Percentiles rank a stretch among this genome's conserved stretches.
These are phyloP conservation scores for Barnardius zonarius DNA, from an alignment of 2,113 vertebrate genomes.

Conservation along the genomic window DNA sequence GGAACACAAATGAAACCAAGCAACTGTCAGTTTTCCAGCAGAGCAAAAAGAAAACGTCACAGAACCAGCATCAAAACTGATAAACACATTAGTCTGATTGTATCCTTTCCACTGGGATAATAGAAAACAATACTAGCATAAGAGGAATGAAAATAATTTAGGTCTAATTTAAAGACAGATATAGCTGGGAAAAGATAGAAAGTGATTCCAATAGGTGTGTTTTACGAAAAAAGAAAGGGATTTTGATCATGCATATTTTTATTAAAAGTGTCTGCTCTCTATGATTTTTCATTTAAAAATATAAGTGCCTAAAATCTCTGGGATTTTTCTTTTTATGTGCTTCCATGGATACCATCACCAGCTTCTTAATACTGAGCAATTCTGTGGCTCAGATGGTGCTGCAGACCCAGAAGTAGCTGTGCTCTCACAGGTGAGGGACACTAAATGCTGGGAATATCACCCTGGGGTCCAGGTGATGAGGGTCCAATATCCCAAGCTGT, in stretches of 20 bases:
- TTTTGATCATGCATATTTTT: background rate
- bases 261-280: background rate
- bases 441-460: background rate
- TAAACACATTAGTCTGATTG: slow-evolving; percentile 40
- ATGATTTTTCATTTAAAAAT: background rate
- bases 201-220: background rate
- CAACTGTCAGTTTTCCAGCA: background rate
- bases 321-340: background rate
- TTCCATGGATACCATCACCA: background rate
- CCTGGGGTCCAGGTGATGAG: background rate
- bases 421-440: background rate
- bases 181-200: background rate
- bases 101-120: background rate
- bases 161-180: background rate
- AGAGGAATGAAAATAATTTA: background rate
- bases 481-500: background rate
- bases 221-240: background rate
- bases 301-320: background rate
- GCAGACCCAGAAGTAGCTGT: background rate
- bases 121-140: background rate
- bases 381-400: background rate
- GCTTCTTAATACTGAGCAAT: background rate
- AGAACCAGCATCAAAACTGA: background rate
- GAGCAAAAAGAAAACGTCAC: slow-evolving; percentile 5
- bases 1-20: background rate